Base-by-base conservation (phyloP, 1,140 invertebrate genomes). In the Laupala kohalensis region DNA sequence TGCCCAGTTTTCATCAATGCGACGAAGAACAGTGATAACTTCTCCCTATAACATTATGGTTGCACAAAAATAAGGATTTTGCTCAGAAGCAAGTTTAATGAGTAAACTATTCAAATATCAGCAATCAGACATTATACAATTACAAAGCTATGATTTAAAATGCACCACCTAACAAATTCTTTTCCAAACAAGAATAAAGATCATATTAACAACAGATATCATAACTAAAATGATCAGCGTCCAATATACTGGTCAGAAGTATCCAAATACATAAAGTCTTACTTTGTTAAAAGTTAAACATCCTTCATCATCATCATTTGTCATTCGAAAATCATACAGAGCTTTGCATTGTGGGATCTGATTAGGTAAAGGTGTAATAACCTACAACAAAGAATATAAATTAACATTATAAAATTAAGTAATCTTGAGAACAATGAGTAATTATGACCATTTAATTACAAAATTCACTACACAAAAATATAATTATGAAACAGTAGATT, bases 1-100 rank as follows among this genome's bases (percentile, higher is more conserved):
- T 0, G 94, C 92, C 95, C 94, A 97, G 82, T 96, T 96, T 79
- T 95, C 92, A 83, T 97, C 95, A 6, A 97, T 92, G 76, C 93
- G 84, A 76, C 94, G 85, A 73, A 96, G 90, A 5, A 97, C 93
- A 74, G 90, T 92, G 75, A 97, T 92, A 65, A 94, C 86, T 76
- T 95, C 93, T 76, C 90, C 90, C 90, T 89, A 72, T 82, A 81
- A 76, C 26, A 76, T n/a, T n/a, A n/a, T n/a, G n/a, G 69, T 71
- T 67, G 25, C 66, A 75, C 27, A 72, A 69, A 69, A 63, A 13
- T 65, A 23, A n/a, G n/a, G n/a, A n/a, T n/a, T n/a, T n/a, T n/a
- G n/a, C n/a, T n/a, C n/a, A n/a, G n/a, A n/a, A n/a, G n/a, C n/a
- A n/a, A n/a, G n/a, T n/a, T n/a, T n/a, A n/a, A n/a, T n/a, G n/a